phyloP scores from a whole-genome alignment of 2,797 vertebrate species.

The Cercopithecus hamlyni region DNA sequence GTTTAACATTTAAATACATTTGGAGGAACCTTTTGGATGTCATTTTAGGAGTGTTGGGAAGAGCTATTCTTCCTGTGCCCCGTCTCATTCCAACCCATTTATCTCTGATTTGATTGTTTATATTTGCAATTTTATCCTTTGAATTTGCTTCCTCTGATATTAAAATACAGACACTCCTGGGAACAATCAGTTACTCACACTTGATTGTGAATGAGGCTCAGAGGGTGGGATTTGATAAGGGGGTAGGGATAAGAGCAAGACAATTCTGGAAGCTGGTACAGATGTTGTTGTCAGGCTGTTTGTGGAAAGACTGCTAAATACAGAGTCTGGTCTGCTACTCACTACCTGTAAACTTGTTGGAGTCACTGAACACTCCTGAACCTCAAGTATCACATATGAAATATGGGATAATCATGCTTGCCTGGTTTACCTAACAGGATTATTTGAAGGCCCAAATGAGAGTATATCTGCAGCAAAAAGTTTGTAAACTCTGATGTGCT shows the following conservation, averaged over 20 bases:
- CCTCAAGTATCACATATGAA: neutral
- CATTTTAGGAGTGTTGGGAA: neutral
- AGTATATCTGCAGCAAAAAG: neutral
- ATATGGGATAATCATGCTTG: neutral
- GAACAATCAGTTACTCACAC: neutral
- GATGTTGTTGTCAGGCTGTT: neutral
- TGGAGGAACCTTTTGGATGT: neutral
- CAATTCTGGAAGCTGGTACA: neutral
- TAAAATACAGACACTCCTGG: neutral
- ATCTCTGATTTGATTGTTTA: neutral
- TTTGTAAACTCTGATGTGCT: neutral
- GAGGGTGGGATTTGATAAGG: neutral
- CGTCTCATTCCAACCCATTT: neutral
- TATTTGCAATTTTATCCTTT: neutral
- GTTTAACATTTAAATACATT: neutral
- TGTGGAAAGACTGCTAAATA: neutral
- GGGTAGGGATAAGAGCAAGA: neutral
- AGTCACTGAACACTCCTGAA: neutral
- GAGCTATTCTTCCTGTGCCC: neutral
- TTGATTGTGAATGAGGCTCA: neutral
- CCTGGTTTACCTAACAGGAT: neutral
- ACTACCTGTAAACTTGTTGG: neutral
- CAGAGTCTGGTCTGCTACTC: neutral
- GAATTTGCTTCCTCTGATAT: slow-evolving; percentile 11
- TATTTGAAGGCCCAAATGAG: neutral